Percentiles rank a stretch among this genome's conserved stretches.
Conservation (phyloP, 2,888 invertebrate genomes). For the Aquatica leii region DNA sequence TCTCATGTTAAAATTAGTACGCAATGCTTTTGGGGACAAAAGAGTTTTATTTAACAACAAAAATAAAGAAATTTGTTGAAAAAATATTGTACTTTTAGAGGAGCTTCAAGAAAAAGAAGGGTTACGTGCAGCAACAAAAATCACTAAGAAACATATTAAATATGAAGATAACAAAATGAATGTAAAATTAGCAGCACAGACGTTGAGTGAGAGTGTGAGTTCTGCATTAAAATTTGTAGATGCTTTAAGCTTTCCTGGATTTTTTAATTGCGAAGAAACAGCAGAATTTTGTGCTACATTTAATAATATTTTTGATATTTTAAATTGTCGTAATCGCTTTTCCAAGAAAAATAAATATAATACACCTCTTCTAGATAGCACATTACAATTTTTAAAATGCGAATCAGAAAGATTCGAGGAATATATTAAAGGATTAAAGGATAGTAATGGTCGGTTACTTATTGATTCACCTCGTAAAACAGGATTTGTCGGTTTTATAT, state of each 20-base stretch:
- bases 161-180: background rate
- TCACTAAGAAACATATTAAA: conserved; percentile 25
- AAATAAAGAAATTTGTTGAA: conserved; percentile 27
- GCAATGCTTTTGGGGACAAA: conserved; percentile 29
- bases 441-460: background rate
- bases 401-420: background rate
- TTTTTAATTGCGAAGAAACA: background rate
- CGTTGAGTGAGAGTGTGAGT: background rate
- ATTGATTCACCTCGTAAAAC: background rate
- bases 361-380: background rate
- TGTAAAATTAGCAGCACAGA: background rate
- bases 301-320: conserved; percentile 4
- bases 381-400: background rate
- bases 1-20: conserved; percentile 38
- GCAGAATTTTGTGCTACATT: background rate
- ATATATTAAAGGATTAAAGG: conserved; percentile 2
- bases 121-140: conserved; percentile 30
- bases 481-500: background rate
- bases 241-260: background rate
- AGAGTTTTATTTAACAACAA: conserved; percentile 17
- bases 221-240: background rate
- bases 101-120: conserved; percentile 24
- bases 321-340: background rate
- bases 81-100: conserved; percentile 26
- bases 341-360: background rate